Evolutionary conservation across 2,797 vertebrate genomes (phyloP), one percentile per base, ranked within the genome.

Genomic region (Heteromormyrus szaboi): DNA sequence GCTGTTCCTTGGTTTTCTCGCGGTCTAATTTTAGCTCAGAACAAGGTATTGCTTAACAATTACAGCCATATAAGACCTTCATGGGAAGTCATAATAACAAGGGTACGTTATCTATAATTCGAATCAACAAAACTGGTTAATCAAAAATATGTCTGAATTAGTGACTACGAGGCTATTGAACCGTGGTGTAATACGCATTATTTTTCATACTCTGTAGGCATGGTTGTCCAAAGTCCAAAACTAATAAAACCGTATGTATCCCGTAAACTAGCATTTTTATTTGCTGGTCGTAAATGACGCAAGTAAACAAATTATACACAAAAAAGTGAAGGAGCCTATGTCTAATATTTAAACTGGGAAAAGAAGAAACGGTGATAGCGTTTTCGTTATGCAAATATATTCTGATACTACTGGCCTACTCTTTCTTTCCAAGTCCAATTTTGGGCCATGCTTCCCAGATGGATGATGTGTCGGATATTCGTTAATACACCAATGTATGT

Each of bases 151-250:
- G 12, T 29, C 17, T 68, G 81, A 29, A 81, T 48, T 88, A 11
- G 12, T 62, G 19, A 37, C 6, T 72, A 17, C 2, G 29, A 51
- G 12, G 22, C 11, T 53, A n/a, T 37, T 33, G 53, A 29, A 22
- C 19, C 46, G 37, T 29, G 48, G 25, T 56, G 53, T 37, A 33
- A 86, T 41, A n/a, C 19, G 50, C 14, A 33, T 59, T 54, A 41
- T 41, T 37, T 86, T 7, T 59, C 25, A 51, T 29, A 46, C n/a
- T 11, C 41, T 81, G 76, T 33, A 81, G 76, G 76, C 76, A 19
- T 81, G 76, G 76, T 22, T 44, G 76, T 7, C 8, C 87, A 91
- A 92, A 89, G 90, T 91, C 89, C 89, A 91, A 84, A 14, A 87
- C 85, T 79, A 89, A 91, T 90, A 90, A 89, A 90, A 89, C 46